Base-by-base conservation (phyloP, 1,140 invertebrate genomes). In the Laupala kohalensis region DNA sequence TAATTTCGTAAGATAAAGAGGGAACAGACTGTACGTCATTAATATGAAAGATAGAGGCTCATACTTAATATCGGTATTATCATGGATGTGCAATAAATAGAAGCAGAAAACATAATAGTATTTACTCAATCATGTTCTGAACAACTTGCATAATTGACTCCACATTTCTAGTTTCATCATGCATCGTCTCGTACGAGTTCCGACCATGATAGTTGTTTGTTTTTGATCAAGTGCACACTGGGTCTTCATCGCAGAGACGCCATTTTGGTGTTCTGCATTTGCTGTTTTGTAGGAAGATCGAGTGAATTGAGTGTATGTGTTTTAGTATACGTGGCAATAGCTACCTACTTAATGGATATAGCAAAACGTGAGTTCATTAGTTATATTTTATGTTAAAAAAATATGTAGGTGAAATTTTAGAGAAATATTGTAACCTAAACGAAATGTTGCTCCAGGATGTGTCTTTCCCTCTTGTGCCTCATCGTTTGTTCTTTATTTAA, bases 331-430 rank as follows among this genome's bases (percentile, higher is more conserved):
- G 9, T 19, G 37, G 37, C 4, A 53, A 4, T 53, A 74, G 87
- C 88, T 73, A 88, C 90, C 79, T 90, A 90, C 81, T 90, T 90
- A 24, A 72, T 72, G 66, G 71, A 72, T 27, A 72, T 62, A 19
- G 65, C 19, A 25, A 29, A 68, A 72, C 71, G 65, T 68, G 65
- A 68, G 71, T 68, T 29, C 6, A 30, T 25, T 63, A 30, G 27
- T 28, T 6, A 53, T 25, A 12, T 23, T 26, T 62, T 15, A 19
- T 37, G 15, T 72, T 24, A 24, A 23, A 67, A 68, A 15, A 13
- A 19, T 29, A 68, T 24, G 25, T 3, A 37, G 26, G 24, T 72
- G 23, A 5, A 9, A 28, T 27, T 12, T 53, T 67, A 25, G 24
- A 30, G 19, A 67, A 68, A 68, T 67, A 68, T 68, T 25, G 65